These are phyloP conservation scores for Saccostrea glomerata DNA, from an alignment of 1,140 invertebrate genomes.

Conservation along the genomic window DNA sequence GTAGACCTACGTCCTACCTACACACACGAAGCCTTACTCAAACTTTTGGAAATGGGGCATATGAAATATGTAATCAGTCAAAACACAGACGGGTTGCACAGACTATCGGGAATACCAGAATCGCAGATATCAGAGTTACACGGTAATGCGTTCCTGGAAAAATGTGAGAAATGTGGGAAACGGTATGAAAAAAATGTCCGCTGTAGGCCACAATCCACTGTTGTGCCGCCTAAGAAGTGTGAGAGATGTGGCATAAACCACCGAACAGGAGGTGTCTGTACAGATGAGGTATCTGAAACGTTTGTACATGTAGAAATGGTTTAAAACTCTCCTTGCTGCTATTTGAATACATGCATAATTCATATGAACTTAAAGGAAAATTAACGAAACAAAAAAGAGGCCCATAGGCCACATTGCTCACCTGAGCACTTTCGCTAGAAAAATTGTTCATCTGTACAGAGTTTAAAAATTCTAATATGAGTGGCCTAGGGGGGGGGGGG, in stretches of 20 bases:
- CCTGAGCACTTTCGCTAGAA: too few relatives aligned
- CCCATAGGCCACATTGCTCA: too few relatives aligned
- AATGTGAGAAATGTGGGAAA: constrained; percentile 91
- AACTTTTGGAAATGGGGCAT: constrained; percentile 64
- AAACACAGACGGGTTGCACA: constrained; percentile 94
- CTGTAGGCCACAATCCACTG: background rate
- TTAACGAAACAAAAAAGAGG: too few relatives aligned
- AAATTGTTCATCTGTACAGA: too few relatives aligned
- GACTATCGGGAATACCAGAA: constrained; percentile 90
- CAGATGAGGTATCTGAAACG: constrained; percentile 43
- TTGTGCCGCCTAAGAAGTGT: constrained; percentile 56
- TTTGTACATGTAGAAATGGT: too few relatives aligned
- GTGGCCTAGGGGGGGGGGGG: too few relatives aligned
- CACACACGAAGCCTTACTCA: constrained; percentile 68
- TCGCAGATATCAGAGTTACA: constrained; percentile 90
- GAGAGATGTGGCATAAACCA: constrained; percentile 59
- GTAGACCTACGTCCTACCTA: constrained; percentile 60
- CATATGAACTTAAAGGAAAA: too few relatives aligned
- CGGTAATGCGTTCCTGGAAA: constrained; percentile 84
- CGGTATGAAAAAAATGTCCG: constrained; percentile 31
- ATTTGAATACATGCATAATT: too few relatives aligned
- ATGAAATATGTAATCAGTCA: constrained; percentile 78
- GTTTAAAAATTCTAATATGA: too few relatives aligned
- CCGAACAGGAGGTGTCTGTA: constrained; percentile 59
- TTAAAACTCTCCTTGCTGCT: too few relatives aligned